phyloP scores from a whole-genome alignment of 2,888 invertebrate species.

The Heliconius hortense region DNA sequence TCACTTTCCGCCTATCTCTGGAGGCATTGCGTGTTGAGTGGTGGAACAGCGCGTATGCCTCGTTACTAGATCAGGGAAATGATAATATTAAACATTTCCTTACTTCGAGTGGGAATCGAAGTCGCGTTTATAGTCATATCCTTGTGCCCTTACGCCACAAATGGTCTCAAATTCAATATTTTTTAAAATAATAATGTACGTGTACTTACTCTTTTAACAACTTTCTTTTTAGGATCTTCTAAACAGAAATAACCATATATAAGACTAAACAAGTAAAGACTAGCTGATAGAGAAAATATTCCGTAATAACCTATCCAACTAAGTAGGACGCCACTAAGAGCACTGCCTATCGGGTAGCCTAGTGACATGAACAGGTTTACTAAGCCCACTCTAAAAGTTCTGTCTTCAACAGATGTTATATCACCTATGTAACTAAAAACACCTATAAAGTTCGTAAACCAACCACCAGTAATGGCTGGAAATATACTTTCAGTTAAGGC shows the following conservation, averaged over 20 bases:
- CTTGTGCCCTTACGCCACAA: too few relatives aligned
- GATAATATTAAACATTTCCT: too few relatives aligned
- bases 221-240: conserved; percentile 81
- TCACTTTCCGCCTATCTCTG: too few relatives aligned
- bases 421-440: conserved; percentile 94
- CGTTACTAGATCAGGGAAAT: too few relatives aligned
- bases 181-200: not conserved
- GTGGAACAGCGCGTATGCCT: too few relatives aligned
- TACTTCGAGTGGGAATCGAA: too few relatives aligned
- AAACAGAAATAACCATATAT: conserved; percentile 87
- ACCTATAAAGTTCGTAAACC: conserved; percentile 94
- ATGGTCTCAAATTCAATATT: not conserved
- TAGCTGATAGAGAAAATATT: conserved; percentile 87
- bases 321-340: conserved; percentile 89
- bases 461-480: conserved; percentile 91
- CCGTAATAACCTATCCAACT: conserved; percentile 90
- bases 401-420: conserved; percentile 89
- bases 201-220: conserved; percentile 53
- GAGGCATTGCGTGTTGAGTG: too few relatives aligned
- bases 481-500: conserved; percentile 90
- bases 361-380: conserved; percentile 93
- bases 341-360: conserved; percentile 93
- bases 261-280: conserved; percentile 87
- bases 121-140: too few relatives aligned
- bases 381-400: conserved; percentile 92